These are phyloP conservation scores for Lepilemur septentrionalis DNA, from an alignment of 2,797 vertebrate species.

Conservation along the genomic window DNA sequence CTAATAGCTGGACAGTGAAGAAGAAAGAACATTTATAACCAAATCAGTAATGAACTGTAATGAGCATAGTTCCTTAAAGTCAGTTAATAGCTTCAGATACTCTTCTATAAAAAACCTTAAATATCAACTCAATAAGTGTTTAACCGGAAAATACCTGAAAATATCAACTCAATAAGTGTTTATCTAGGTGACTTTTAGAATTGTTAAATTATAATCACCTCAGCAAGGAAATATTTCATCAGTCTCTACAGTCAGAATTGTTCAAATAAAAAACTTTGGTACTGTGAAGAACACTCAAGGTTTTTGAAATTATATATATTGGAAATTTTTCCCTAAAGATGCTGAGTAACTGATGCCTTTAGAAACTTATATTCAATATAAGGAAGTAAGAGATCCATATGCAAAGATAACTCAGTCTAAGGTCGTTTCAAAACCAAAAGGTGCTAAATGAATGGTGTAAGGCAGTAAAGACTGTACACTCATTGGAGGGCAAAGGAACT, in stretches of 20 bases:
- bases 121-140: background rate
- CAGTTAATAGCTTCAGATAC: background rate
- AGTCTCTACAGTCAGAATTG: background rate
- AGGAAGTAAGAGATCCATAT: background rate
- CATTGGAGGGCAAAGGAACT: too few relatives aligned
- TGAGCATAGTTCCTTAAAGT: background rate
- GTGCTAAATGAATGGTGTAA: background rate
- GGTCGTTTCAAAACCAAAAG: background rate
- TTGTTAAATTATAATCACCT: background rate
- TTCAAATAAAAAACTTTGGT: background rate
- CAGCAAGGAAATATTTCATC: background rate
- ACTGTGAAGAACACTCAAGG: background rate
- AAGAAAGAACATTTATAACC: background rate
- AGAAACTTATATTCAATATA: background rate
- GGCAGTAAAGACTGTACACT: too few relatives aligned
- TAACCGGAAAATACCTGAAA: background rate
- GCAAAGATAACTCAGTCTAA: background rate
- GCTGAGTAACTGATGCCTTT: background rate
- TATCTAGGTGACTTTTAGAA: background rate
- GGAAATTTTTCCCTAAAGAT: constrained; percentile 17
- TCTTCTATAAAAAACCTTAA: background rate
- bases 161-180: background rate
- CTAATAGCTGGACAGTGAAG: background rate
- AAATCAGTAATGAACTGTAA: background rate
- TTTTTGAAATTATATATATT: background rate